Base-by-base conservation (phyloP, 2,888 invertebrate species). In the Ethmia dodecea region DNA sequence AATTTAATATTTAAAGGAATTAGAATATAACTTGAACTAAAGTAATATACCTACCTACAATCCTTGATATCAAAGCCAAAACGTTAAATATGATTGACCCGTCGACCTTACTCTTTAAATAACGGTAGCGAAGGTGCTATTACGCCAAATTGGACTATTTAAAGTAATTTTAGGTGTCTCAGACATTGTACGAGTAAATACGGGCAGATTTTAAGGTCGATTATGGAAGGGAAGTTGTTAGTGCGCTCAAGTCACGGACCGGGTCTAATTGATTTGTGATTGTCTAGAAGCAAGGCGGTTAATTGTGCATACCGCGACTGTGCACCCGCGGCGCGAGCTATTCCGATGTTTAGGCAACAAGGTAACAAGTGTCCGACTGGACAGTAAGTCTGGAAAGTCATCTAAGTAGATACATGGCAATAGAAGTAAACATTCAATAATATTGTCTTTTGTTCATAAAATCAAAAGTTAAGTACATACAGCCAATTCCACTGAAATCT, bases 41-140 rank as follows among this genome's bases (percentile, higher is more conserved):
- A n/a, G n/a, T n/a, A n/a, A n/a, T n/a, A n/a, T n/a, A n/a, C n/a
- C n/a, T n/a, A 18, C 5, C 18, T 18, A 8, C 8, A 5, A 26
- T 26, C 26, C 26, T 26, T 26, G 26, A 26, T 26, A 26, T 26
- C 11, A 26, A 26, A 12, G 28, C n/a, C 14, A 18, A 12, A 18
- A 18, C 12, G 12, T 18, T 24, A 15, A 5, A 12, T 41, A 32
- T 46, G 43, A 52, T 54, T 47, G 44, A 40, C 38, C 40, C 36
- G 50, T 26, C 35, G 32, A 52, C 65, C 61, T 66, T 60, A 57
- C 47, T 49, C 47, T 60, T 58, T 55, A 59, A 57, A 58, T 56
- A 58, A 52, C 40, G 22, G 44, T 35, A 41, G 41, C 39, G 40
- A 45, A 43, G 42, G 37, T 8, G 20, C 20, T 9, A 30, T 43